phyloP scores from a whole-genome alignment of 2,113 vertebrate species.

The Solea solea region DNA sequence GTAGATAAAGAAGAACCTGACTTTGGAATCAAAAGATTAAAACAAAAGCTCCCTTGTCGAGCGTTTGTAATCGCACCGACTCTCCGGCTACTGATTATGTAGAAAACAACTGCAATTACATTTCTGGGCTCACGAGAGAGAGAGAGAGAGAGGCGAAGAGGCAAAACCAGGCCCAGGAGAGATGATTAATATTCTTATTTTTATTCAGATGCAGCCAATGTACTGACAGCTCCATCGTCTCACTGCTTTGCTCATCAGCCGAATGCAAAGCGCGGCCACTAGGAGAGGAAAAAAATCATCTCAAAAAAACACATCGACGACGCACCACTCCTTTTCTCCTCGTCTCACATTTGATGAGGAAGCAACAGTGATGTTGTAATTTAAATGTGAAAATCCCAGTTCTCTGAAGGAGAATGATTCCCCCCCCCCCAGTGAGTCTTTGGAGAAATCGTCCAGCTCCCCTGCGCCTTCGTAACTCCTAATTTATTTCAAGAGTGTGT shows the following conservation, averaged over 20 bases:
- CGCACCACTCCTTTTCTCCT: slow-evolving; percentile 38
- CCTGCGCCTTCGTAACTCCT: slow-evolving; percentile 72
- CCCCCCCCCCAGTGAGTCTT: slow-evolving; percentile 68
- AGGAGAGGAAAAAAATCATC: slow-evolving; percentile 17
- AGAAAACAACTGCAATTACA: slow-evolving; percentile 79
- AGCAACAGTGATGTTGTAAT: slow-evolving; percentile 65
- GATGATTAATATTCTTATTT: slow-evolving; percentile 77
- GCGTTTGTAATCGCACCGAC: slow-evolving; percentile 59
- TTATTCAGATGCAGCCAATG: slow-evolving; percentile 58
- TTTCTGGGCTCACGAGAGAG: slow-evolving; percentile 67
- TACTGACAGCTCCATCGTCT: slow-evolving; percentile 58
- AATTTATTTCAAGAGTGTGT: slow-evolving; percentile 80
- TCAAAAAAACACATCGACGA: slow-evolving; percentile 13
- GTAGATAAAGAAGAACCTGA: slow-evolving; percentile 76
- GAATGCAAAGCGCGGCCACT: slow-evolving; percentile 34
- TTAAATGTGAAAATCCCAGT: slow-evolving; percentile 71
- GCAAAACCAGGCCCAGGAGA: slow-evolving; percentile 70
- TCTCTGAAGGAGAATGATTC: slow-evolving; percentile 66
- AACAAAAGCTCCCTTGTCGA: slow-evolving; percentile 76
- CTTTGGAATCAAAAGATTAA: slow-evolving; percentile 79
- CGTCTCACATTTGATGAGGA: slow-evolving; percentile 61
- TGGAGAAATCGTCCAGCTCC: slow-evolving; percentile 71
- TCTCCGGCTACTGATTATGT: slow-evolving; percentile 73
- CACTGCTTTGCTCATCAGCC: slow-evolving; percentile 52
- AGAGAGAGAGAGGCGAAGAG: slow-evolving; percentile 59